These are phyloP conservation scores for Apolygus lucorum DNA, from an alignment of 1,140 invertebrate genomes.

Conservation along the genomic window DNA sequence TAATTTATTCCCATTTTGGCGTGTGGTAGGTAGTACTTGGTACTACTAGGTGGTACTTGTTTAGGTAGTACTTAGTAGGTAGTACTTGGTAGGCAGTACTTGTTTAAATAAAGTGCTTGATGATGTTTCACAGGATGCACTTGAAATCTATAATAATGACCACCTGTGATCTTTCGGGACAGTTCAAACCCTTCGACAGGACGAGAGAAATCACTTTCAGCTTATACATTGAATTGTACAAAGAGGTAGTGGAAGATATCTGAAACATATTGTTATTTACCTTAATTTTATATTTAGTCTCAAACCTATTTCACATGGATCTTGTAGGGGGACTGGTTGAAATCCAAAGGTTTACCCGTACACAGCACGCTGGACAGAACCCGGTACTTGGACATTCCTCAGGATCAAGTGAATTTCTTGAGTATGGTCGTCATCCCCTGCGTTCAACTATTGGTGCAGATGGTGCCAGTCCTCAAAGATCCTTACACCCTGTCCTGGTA, in stretches of 20 bases:
- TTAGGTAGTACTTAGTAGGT: too few species aligned
- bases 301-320: too few species aligned
- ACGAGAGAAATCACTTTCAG: slow-evolving; percentile 1
- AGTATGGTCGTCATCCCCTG: slow-evolving; percentile 15
- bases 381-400: slow-evolving; percentile 2
- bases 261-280: too few species aligned
- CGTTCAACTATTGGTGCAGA: slow-evolving; percentile 3
- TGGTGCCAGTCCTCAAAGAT: slow-evolving; percentile 13
- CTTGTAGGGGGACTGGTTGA: slow-evolving; percentile 12
- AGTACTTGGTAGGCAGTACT: too few species aligned
- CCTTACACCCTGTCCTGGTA: slow-evolving; percentile 11
- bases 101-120: too few species aligned
- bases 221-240: not conserved
- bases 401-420: slow-evolving; percentile 15
- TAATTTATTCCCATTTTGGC: too few species aligned
- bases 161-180: slow-evolving; percentile 1
- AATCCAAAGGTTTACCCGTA: not conserved
- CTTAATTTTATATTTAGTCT: too few species aligned
- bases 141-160: slow-evolving; percentile 8
- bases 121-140: not conserved
- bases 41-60: too few species aligned
- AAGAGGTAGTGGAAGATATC: slow-evolving; percentile 2
- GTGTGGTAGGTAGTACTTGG: too few species aligned
- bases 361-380: slow-evolving; percentile 1
- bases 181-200: slow-evolving; percentile 1